These are phyloP conservation scores for Lasioglossum albipes DNA, from an alignment of 1,140 invertebrate genomes.

Conservation along the genomic window DNA sequence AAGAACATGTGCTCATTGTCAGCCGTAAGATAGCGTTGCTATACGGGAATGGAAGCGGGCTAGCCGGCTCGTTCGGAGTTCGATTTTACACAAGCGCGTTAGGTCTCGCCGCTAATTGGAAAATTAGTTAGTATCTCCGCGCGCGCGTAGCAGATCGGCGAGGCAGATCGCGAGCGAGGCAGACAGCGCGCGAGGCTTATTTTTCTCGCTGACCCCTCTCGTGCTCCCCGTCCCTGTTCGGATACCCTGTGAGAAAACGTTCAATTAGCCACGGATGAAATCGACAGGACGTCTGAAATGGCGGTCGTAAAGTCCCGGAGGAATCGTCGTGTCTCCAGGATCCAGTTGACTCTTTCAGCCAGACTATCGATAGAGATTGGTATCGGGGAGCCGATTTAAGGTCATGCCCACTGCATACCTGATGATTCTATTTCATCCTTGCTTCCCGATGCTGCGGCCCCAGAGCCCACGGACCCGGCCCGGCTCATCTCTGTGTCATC, in stretches of 20 bases:
- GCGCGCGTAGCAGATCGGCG: slow-evolving; percentile 19
- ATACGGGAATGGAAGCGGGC: neutral
- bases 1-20: neutral
- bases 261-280: slow-evolving; percentile 74
- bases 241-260: slow-evolving; percentile 73
- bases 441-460: slow-evolving; percentile 11
- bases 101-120: slow-evolving; percentile 54
- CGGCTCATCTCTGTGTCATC: no score
- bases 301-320: slow-evolving; percentile 68
- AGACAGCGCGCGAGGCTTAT: neutral
- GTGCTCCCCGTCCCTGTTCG: slow-evolving; percentile 44
- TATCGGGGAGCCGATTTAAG: slow-evolving; percentile 60
- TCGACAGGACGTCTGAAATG: slow-evolving; percentile 73
- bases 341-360: slow-evolving; percentile 64
- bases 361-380: slow-evolving; percentile 61
- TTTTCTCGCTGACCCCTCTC: neutral
- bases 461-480: no score
- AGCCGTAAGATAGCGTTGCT: slow-evolving; percentile 18
- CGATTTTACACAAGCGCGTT: slow-evolving; percentile 41
- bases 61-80: slow-evolving; percentile 35
- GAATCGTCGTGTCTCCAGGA: slow-evolving; percentile 68
- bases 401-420: slow-evolving; percentile 54
- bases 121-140: slow-evolving; percentile 49
- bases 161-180: slow-evolving; percentile 21
- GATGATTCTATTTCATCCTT: slow-evolving; percentile 60